Percentiles rank a stretch among this genome's conserved stretches.
Conservation (phyloP, 2,113 vertebrate species). For the Dicrurus megarhynchus region DNA sequence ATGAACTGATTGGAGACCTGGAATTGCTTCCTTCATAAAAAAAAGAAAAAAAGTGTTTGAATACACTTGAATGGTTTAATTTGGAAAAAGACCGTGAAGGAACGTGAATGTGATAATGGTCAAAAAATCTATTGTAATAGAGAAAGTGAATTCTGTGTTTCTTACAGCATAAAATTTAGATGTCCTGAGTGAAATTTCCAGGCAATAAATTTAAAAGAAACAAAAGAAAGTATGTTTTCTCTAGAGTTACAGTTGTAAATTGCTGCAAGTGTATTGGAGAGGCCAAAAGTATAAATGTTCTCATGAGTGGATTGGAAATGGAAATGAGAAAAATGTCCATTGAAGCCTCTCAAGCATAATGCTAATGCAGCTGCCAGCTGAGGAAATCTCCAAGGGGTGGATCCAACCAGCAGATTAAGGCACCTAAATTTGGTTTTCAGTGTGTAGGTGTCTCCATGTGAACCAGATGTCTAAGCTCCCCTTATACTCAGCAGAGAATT, state of each 20-base stretch:
- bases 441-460: slow-evolving; percentile 56
- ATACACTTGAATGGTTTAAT: not conserved
- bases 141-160: not conserved
- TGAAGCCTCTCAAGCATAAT: not conserved
- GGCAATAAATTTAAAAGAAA: not conserved
- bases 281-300: not conserved
- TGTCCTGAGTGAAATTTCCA: not conserved
- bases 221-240: not conserved
- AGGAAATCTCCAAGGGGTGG: not conserved
- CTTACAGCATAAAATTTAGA: not conserved
- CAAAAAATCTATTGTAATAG: not conserved
- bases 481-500: not conserved
- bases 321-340: not conserved
- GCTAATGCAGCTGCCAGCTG: slow-evolving; percentile 26
- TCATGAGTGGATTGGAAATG: not conserved
- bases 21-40: not conserved
- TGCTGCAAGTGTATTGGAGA: not conserved
- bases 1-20: not conserved
- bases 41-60: not conserved
- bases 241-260: not conserved
- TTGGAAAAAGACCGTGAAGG: not conserved
- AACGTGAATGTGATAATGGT: not conserved
- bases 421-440: slow-evolving; percentile 17
- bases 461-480: slow-evolving; percentile 46
- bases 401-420: slow-evolving; percentile 31